These are phyloP conservation scores for Diadumene lineata DNA, from an alignment of 92 coral and sea anemone species.

Conservation along the genomic window DNA sequence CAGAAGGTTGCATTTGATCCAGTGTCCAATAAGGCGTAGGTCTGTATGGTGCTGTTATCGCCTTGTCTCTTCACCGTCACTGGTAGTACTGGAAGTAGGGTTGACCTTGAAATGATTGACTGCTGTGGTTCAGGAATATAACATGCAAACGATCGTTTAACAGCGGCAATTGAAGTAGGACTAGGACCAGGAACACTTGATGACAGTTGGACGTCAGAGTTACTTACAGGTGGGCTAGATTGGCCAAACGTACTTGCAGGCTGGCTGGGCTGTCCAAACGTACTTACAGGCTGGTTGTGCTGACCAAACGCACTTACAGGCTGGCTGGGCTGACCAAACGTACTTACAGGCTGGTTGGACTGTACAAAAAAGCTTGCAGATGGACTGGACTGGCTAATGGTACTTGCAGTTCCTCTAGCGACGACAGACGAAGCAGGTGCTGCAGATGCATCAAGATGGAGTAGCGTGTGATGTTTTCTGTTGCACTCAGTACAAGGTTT, in stretches of 20 bases:
- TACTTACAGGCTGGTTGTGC: too few species aligned
- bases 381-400: background rate
- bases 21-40: constrained; percentile 36
- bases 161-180: background rate
- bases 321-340: too few species aligned
- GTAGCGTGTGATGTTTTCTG: constrained; percentile 31
- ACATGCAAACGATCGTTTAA: constrained; percentile 6
- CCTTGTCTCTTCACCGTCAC: constrained; percentile 30
- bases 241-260: background rate
- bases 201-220: background rate
- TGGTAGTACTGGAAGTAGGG: constrained; percentile 42
- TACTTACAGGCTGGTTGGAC: too few species aligned
- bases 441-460: constrained; percentile 14
- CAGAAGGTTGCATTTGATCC: constrained; percentile 51
- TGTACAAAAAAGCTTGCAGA: too few species aligned
- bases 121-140: background rate
- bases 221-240: constrained; percentile 5
- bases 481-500: constrained; percentile 42
- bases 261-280: too few species aligned
- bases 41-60: constrained; percentile 8
- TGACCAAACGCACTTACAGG: background rate
- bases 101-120: background rate
- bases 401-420: background rate
- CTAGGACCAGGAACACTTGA: constrained; percentile 10
- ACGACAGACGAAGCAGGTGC: background rate